Conservation (phyloP, 23 tunicate genomes). For the Aplidium turbinatum region DNA sequence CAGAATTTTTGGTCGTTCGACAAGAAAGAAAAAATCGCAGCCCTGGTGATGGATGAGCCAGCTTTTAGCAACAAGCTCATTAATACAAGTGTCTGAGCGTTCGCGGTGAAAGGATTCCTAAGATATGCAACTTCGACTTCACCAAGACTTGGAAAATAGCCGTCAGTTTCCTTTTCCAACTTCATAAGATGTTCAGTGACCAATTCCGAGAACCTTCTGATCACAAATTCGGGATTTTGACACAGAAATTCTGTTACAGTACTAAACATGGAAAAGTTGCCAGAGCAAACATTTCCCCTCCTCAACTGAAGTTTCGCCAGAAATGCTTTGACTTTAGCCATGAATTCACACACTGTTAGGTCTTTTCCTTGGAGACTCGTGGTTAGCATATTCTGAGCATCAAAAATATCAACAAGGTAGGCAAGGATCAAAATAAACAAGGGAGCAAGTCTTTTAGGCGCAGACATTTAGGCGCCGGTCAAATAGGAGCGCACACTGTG, state of each 20-base stretch:
- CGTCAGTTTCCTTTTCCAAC: conserved; percentile 46
- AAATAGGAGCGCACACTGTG: too few species aligned
- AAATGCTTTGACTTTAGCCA: conserved; percentile 31
- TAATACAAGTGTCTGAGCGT: conserved; percentile 43
- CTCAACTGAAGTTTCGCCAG: conserved; percentile 31
- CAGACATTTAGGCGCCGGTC: too few species aligned
- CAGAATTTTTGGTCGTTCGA: too few species aligned
- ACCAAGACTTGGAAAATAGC: conserved; percentile 33
- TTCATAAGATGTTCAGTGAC: conserved; percentile 39
- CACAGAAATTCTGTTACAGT: conserved; percentile 27
- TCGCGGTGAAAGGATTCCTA: conserved; percentile 49
- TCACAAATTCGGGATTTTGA: conserved; percentile 25
- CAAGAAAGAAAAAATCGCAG: too few species aligned
- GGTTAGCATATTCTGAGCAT: conserved; percentile 26
- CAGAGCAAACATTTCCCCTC: conserved; percentile 28
- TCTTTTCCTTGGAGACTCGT: conserved; percentile 12
- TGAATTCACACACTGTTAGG: conserved; percentile 27
- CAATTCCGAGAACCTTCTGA: conserved; percentile 35
- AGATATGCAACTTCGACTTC: conserved; percentile 41
- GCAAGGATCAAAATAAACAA: conserved; percentile 36
- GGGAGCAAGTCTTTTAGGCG: too few species aligned
- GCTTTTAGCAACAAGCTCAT: too few species aligned
- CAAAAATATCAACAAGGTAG: conserved; percentile 31
- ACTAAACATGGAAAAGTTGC: conserved; percentile 23
- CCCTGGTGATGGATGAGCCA: too few species aligned